phyloP scores from a whole-genome alignment of 2,888 invertebrate genomes.

The Patella ulyssiponensis region DNA sequence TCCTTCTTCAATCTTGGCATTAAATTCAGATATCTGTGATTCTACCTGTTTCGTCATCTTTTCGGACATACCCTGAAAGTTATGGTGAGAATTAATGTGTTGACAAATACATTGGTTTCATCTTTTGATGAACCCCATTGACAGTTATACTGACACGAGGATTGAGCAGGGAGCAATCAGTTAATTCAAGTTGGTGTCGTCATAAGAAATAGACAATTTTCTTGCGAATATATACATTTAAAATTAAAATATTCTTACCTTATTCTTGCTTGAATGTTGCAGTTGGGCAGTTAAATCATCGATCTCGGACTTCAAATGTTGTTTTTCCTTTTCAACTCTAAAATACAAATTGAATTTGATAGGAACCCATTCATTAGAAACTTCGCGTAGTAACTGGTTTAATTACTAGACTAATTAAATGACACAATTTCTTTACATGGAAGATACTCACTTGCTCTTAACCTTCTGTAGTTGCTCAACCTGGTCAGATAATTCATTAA shows the following conservation, averaged over 20 bases:
- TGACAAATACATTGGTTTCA: too few species aligned
- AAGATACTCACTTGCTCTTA: slow-evolving; percentile 87
- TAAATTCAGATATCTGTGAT: slow-evolving; percentile 94
- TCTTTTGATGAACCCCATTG: too few species aligned
- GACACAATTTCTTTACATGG: slow-evolving; percentile 78
- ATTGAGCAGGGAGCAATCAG: too few species aligned
- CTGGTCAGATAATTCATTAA: slow-evolving; percentile 99
- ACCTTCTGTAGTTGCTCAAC: slow-evolving; percentile 99
- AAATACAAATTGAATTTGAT: slow-evolving; percentile 4
- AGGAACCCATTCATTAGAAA: too few species aligned
- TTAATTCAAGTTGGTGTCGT: too few species aligned
- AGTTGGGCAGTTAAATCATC: slow-evolving; percentile 96
- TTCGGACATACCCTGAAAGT: slow-evolving; percentile 90
- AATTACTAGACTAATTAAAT: too few species aligned
- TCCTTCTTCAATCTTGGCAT: slow-evolving; percentile 96
- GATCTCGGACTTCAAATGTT: slow-evolving; percentile 96
- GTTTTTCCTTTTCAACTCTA: slow-evolving; percentile 97
- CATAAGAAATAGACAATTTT: too few species aligned
- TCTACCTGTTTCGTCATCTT: slow-evolving; percentile 98
- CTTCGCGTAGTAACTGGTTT: too few species aligned
- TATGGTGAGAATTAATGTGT: neutral
- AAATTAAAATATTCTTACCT: slow-evolving; percentile 77
- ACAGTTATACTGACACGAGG: too few species aligned
- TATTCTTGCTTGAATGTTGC: slow-evolving; percentile 97
- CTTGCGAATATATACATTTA: too few species aligned